Evolutionary conservation across 2,113 vertebrate genomes (phyloP).

Genomic region (Tringa solitaria): DNA sequence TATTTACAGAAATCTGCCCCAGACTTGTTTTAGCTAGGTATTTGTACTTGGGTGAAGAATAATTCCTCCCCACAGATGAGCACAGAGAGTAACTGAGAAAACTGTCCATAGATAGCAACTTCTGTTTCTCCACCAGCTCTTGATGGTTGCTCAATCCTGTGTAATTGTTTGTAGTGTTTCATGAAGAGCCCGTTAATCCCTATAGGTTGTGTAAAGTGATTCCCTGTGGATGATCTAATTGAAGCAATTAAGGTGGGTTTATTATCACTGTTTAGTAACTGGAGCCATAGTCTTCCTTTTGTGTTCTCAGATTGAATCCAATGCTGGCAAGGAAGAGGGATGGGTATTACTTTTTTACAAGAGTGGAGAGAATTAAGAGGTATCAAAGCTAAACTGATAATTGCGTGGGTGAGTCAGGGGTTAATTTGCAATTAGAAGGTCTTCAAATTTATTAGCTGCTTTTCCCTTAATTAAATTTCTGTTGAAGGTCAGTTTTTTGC

Average conservation of each 20-base stretch:
- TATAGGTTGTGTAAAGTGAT: conserved; percentile 45
- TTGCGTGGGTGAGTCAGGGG: not conserved
- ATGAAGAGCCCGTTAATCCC: conserved; percentile 41
- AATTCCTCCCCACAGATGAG: not conserved
- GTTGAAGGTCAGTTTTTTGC: not conserved
- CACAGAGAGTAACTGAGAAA: conserved; percentile 6
- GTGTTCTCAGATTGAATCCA: conserved; percentile 3
- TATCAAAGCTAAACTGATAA: conserved; percentile 13
- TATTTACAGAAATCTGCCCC: not conserved
- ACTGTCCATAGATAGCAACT: not conserved
- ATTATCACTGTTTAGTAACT: conserved; percentile 60
- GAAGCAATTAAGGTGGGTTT: conserved; percentile 66
- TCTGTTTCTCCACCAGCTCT: not conserved
- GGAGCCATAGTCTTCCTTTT: conserved; percentile 34
- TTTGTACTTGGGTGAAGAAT: not conserved
- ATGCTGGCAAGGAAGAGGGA: not conserved
- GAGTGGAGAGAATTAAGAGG: conserved; percentile 26
- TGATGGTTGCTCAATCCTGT: conserved; percentile 44
- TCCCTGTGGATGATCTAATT: conserved; percentile 47
- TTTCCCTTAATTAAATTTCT: conserved; percentile 23
- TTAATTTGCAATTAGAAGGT: conserved; percentile 24
- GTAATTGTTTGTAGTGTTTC: conserved; percentile 41
- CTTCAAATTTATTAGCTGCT: conserved; percentile 14
- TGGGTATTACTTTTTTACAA: not conserved
- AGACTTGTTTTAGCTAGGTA: not conserved